Evolutionary conservation across 2,888 invertebrate genomes (phyloP), one percentile per base, ranked within the genome.

Genomic region (Mactromeris polynyma): DNA sequence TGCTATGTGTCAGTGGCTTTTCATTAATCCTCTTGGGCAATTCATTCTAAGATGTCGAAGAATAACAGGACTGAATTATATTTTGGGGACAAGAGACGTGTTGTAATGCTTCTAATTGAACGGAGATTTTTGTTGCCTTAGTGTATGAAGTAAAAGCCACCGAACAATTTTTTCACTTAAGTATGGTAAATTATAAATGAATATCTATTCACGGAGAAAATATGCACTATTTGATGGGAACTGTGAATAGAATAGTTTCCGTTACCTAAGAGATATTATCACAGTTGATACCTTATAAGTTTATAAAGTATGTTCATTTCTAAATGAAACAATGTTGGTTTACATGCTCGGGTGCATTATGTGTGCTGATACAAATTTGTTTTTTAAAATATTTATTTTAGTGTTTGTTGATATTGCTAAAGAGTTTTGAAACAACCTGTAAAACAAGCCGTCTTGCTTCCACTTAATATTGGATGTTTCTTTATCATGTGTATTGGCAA

Each of bases 1-100:
- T 91, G 91, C 88, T 87, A 85, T 86, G 88, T 90, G 91, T 90
- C 91, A 90, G 85, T 83, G 87, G 87, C 91, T 91, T 91, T 88
- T 89, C 87, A 88, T 83, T 88, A 89, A 89, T 85, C 81, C 91
- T 91, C 91, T 87, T 88, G 90, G 91, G 91, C 89, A 90, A 90
- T 87, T 83, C 85, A 17, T 87, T 90, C 86, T 84, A 54, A 83
- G 88, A 85, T 85, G 87, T 81, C 46, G 64, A 87, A 90, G 91
- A 91, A 91, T 90, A 90, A 91, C 87, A 87, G 83, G 87, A 85
- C 87, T 51, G 87, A 90, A 91, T 90, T 91, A 90, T 90, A 90
- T 90, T 91, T 89, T 87, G 84, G 87, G 90, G 90, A 90, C 91
- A 88, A 90, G 88, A 87, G 85, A 77, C 36, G 88, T 78, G 82